These are phyloP conservation scores for Pinna nobilis DNA, from an alignment of 1,140 invertebrate species.

Conservation along the genomic window DNA sequence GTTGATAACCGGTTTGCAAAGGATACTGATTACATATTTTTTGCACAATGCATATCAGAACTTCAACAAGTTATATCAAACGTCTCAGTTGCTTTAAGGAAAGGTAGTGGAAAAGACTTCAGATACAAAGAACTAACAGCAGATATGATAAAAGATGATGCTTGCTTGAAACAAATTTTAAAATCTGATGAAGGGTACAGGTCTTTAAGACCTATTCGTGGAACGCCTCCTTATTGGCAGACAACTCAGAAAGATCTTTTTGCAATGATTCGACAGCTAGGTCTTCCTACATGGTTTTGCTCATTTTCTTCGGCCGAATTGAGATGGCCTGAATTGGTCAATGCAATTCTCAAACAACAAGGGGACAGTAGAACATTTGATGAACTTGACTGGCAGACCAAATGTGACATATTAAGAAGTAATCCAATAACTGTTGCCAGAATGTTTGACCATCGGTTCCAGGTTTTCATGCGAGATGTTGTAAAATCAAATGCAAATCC, in stretches of 20 bases:
- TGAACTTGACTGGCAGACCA: constrained; percentile 39
- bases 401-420: constrained; percentile 25
- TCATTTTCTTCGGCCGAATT: constrained; percentile 49
- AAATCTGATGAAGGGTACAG: constrained; percentile 44
- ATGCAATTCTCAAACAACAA: constrained; percentile 14
- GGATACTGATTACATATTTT: no score
- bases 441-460: constrained; percentile 40
- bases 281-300: constrained; percentile 39
- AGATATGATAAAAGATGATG: background rate
- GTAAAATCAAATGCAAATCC: constrained; percentile 3
- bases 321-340: constrained; percentile 37
- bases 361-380: constrained; percentile 13
- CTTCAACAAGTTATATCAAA: no score
- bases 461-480: constrained; percentile 12
- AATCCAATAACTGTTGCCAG: constrained; percentile 43
- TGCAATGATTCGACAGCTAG: constrained; percentile 51
- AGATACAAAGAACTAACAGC: background rate
- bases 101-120: no score
- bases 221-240: constrained; percentile 43
- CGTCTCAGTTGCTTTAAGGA: no score
- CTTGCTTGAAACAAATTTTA: constrained; percentile 15
- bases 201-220: constrained; percentile 36
- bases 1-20: no score
- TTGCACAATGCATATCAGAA: no score
- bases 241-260: constrained; percentile 46